These are phyloP conservation scores for Acrobasis consociella DNA, from an alignment of 2,888 invertebrate genomes.

Conservation along the genomic window DNA sequence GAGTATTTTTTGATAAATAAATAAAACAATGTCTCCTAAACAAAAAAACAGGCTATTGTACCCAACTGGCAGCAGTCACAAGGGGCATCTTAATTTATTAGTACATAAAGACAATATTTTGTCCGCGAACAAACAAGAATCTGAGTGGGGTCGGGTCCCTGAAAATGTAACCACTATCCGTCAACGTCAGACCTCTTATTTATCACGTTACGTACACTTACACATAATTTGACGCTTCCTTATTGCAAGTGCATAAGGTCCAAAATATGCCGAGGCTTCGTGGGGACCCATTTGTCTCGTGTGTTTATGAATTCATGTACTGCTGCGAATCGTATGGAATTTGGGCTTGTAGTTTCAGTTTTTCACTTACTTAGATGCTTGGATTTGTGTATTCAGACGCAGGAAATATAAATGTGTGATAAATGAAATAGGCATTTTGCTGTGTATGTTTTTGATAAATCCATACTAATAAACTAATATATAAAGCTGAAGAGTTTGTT, in stretches of 20 bases:
- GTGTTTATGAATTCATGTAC: slow-evolving; percentile 19
- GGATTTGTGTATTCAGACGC: background rate
- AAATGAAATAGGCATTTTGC: no score
- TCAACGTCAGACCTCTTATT: slow-evolving; percentile 73
- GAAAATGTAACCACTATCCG: slow-evolving; percentile 61
- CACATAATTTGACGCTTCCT: slow-evolving; percentile 26
- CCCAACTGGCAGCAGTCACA: background rate
- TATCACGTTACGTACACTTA: slow-evolving; percentile 54
- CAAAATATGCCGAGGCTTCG: background rate
- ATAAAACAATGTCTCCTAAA: no score
- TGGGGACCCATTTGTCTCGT: background rate
- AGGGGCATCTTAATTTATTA: slow-evolving; percentile 36
- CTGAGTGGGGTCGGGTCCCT: slow-evolving; percentile 50
- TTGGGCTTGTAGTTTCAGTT: slow-evolving; percentile 16
- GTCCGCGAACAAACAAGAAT: slow-evolving; percentile 56
- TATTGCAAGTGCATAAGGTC: slow-evolving; percentile 7
- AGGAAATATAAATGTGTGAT: no score
- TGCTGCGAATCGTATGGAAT: slow-evolving; percentile 9
- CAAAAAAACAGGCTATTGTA: slow-evolving; percentile 1
- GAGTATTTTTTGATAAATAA: no score
- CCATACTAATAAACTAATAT: no score
- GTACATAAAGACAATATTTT: slow-evolving; percentile 54
- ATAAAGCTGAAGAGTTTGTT: no score
- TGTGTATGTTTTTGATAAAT: no score
- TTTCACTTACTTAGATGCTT: slow-evolving; percentile 11